phyloP scores from a whole-genome alignment of 2,888 invertebrate genomes.

The Loripinus fragilis region DNA sequence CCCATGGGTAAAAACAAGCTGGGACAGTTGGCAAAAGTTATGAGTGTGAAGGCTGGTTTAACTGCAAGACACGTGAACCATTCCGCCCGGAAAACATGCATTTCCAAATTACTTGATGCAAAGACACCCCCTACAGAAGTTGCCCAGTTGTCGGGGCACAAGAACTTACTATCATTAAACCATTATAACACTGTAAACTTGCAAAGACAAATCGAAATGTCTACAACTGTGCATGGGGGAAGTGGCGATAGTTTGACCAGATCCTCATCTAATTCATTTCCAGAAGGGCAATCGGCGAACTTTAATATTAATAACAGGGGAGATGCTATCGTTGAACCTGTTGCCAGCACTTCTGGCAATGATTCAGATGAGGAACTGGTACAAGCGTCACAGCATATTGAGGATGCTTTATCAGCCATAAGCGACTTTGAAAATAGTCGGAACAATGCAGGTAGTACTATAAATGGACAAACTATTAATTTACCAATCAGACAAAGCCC shows the following conservation, averaged over 20 bases:
- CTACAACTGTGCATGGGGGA: background rate
- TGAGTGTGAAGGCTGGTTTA: constrained; percentile 13
- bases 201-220: constrained; percentile 15
- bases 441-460: background rate
- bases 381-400: background rate
- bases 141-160: constrained; percentile 22
- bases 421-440: too few species aligned
- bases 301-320: background rate
- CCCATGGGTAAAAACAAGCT: constrained; percentile 22
- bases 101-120: constrained; percentile 15
- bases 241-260: background rate
- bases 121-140: constrained; percentile 15
- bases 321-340: background rate
- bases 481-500: background rate
- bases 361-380: background rate
- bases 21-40: constrained; percentile 2
- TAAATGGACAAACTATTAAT: background rate
- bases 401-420: background rate
- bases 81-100: constrained; percentile 5
- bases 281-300: too few species aligned
- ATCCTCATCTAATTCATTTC: background rate
- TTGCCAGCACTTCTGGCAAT: background rate
- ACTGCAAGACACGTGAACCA: constrained; percentile 10
- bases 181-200: background rate
- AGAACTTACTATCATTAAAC: constrained; percentile 13